phyloP scores from a whole-genome alignment of 2,113 vertebrate species.

The Ia io region DNA sequence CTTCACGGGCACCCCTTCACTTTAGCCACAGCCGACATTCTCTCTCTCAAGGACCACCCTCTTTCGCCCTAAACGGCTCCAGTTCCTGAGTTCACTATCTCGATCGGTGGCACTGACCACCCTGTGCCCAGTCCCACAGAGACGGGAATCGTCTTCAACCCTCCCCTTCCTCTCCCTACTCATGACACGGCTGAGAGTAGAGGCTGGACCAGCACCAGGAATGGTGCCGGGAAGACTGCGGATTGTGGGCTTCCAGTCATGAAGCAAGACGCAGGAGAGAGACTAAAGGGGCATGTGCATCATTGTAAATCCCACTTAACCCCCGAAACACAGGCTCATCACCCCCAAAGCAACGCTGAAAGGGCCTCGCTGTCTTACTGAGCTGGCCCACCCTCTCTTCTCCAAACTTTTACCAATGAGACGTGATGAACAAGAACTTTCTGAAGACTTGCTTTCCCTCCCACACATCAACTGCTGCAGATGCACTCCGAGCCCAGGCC shows the following conservation, averaged over 20 bases:
- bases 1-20: no score
- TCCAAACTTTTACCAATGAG: background rate
- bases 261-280: background rate
- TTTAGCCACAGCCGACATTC: no score
- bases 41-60: no score
- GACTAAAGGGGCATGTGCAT: rapidly evolving
- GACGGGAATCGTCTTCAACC: background rate
- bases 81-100: background rate
- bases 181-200: background rate
- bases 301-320: background rate
- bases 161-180: background rate
- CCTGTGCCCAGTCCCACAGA: background rate
- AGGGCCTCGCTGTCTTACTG: no score
- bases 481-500: background rate
- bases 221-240: rapidly evolving
- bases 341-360: background rate
- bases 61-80: background rate
- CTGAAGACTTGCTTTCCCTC: background rate
- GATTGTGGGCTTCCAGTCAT: background rate
- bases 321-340: background rate
- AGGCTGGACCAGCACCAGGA: background rate
- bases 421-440: rapidly evolving
- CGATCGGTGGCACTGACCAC: background rate
- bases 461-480: background rate
- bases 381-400: background rate